These are phyloP conservation scores for Morphnarchus princeps DNA, from an alignment of 2,113 vertebrate species.

Conservation along the genomic window DNA sequence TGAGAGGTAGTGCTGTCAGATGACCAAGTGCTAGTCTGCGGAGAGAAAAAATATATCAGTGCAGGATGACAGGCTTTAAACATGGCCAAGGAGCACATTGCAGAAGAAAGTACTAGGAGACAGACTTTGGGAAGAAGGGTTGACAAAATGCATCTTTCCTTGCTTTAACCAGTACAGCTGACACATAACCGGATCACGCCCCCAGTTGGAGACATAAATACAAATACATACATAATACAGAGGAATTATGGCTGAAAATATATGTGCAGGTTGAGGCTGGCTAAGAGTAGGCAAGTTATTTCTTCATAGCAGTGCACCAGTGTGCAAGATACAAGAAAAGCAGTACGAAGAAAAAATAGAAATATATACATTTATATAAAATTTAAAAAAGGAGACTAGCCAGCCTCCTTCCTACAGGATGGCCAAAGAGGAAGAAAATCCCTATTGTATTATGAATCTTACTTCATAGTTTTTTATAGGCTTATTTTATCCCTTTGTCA, in stretches of 20 bases:
- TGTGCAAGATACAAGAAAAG: background rate
- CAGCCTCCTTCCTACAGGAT: background rate
- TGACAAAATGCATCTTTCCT: background rate
- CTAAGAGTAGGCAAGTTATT: background rate
- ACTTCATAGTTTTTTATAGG: background rate
- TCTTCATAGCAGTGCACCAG: background rate
- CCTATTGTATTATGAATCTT: background rate
- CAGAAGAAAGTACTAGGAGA: background rate
- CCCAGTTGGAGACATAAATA: background rate
- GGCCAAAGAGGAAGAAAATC: background rate
- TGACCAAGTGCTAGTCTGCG: background rate
- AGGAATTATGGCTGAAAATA: background rate
- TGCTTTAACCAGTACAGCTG: background rate
- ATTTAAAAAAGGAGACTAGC: background rate
- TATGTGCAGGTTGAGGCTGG: fast-evolving
- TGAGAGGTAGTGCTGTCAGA: background rate
- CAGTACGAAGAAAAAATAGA: background rate
- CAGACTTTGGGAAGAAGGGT: background rate
- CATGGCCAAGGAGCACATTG: background rate
- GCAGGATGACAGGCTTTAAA: background rate
- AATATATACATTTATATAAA: background rate
- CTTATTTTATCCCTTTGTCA: background rate
- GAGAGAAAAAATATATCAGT: background rate
- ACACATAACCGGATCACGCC: background rate
- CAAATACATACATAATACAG: background rate